Conservation (phyloP, 2,888 invertebrate species). For the Pachliopta kotzebuea region DNA sequence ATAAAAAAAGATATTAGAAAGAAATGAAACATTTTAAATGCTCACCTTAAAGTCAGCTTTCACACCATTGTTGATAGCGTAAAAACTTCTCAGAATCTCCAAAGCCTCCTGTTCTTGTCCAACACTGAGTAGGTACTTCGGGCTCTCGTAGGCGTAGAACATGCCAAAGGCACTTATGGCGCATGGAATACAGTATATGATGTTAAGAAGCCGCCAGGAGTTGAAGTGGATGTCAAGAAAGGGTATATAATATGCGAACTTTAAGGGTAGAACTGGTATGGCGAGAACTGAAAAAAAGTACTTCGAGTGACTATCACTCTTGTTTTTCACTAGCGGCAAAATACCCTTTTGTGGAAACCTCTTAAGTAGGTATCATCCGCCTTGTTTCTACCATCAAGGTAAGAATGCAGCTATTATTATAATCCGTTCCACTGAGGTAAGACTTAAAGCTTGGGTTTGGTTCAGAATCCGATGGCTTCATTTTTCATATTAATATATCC, state of each 20-base stretch:
- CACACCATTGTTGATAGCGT: conserved; percentile 54
- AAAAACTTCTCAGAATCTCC: conserved; percentile 52
- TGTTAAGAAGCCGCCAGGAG: conserved; percentile 87
- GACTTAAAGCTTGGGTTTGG: no score
- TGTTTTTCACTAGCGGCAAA: no score
- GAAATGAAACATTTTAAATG: background rate
- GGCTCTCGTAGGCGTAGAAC: conserved; percentile 85
- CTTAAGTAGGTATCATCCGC: no score
- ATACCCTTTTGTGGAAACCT: no score
- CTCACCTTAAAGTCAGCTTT: conserved; percentile 52
- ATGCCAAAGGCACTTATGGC: conserved; percentile 80
- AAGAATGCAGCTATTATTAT: no score
- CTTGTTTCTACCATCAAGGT: no score
- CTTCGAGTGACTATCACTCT: no score
- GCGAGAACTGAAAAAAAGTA: conserved; percentile 76
- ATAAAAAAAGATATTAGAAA: background rate
- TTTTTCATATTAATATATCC: no score
- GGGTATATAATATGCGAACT: conserved; percentile 64
- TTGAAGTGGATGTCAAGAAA: conserved; percentile 78
- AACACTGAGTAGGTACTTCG: conserved; percentile 84
- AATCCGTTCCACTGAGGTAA: no score
- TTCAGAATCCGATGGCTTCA: no score
- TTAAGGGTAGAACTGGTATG: conserved; percentile 82
- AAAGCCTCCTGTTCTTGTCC: conserved; percentile 80
- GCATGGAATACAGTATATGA: conserved; percentile 82